phyloP scores from a whole-genome alignment of 2,888 invertebrate species.

The Cantharis rufa region DNA sequence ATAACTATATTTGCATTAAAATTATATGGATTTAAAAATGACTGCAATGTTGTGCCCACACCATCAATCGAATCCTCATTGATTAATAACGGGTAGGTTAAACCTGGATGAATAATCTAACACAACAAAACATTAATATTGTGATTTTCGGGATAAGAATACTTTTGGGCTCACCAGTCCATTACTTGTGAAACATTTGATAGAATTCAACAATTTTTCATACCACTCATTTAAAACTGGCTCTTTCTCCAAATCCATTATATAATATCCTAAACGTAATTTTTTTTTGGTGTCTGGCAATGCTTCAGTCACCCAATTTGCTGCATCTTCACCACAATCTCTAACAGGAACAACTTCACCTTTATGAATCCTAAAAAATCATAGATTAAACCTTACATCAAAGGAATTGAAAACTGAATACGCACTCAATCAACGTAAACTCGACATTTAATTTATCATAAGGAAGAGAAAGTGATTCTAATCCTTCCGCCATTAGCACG shows the following conservation, averaged over 20 bases:
- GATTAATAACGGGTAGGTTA: not conserved
- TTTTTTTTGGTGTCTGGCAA: slow-evolving; percentile 45
- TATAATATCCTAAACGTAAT: slow-evolving; percentile 49
- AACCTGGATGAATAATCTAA: not conserved
- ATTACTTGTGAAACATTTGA: not conserved
- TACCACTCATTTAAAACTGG: not conserved
- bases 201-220: not conserved
- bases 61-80: not conserved
- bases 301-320: slow-evolving; percentile 63
- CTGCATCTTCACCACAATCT: slow-evolving; percentile 67
- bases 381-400: not conserved
- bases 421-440: not conserved
- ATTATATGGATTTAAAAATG: slow-evolving; percentile 51
- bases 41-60: not conserved
- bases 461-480: slow-evolving; percentile 50
- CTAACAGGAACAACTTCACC: not conserved
- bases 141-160: not conserved
- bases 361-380: not conserved
- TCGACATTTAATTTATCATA: not conserved
- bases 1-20: slow-evolving; percentile 64
- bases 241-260: slow-evolving; percentile 23
- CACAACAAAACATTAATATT: no score
- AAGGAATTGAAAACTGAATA: not conserved
- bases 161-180: not conserved
- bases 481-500: slow-evolving; percentile 56